These are phyloP conservation scores for Vesta saturnalis DNA, from an alignment of 2,888 invertebrate species.

Conservation along the genomic window DNA sequence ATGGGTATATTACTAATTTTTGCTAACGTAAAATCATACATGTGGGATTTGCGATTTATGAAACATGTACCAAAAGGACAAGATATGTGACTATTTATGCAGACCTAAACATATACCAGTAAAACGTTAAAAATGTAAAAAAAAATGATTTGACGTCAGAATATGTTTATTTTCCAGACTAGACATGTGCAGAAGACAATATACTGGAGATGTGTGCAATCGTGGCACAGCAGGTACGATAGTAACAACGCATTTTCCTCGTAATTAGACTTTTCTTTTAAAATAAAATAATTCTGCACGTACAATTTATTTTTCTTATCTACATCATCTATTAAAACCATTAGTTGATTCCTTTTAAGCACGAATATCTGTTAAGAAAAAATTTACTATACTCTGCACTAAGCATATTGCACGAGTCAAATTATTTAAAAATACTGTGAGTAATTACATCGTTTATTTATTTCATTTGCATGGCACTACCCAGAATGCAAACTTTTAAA, in stretches of 20 bases:
- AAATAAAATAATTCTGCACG: conserved; percentile 27
- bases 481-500: background rate
- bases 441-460: conserved; percentile 6
- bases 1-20: conserved; percentile 31
- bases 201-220: conserved; percentile 95
- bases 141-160: conserved; percentile 49
- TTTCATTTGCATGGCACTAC: background rate
- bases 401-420: conserved; percentile 21
- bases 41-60: conserved; percentile 8
- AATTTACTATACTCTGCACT: conserved; percentile 25
- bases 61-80: background rate
- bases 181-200: conserved; percentile 98
- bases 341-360: conserved; percentile 14
- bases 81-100: conserved; percentile 31
- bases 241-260: conserved; percentile 29
- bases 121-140: conserved; percentile 23
- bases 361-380: conserved; percentile 24
- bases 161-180: conserved; percentile 79
- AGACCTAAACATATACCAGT: conserved; percentile 19
- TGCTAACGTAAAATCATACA: conserved; percentile 27
- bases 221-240: conserved; percentile 96
- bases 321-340: background rate
- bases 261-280: conserved; percentile 23
- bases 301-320: conserved; percentile 13
- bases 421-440: conserved; percentile 7